Evolutionary conservation across 2,797 vertebrate species (phyloP), one percentile per base, ranked within the genome.

Genomic region (Mastacembelus armatus): DNA sequence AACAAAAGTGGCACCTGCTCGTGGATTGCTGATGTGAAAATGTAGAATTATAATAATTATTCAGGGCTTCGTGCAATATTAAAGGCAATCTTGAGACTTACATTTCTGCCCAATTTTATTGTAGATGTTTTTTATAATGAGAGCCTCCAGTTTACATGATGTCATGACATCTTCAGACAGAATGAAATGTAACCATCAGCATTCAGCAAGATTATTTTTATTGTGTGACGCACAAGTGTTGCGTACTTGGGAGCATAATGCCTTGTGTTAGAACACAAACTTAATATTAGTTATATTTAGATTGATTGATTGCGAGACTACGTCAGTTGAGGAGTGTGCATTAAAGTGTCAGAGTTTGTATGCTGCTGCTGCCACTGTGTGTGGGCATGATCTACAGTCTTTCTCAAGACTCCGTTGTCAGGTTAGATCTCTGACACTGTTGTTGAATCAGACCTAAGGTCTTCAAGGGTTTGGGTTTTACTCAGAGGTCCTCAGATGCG

Each of bases 211-310:
- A 33, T 38, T 73, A 68, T 71, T 78, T 76, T 66, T 51, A 22
- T 22, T 21, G 19, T 58, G 40, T 82, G 76, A 80, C 56, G 61
- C 71, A 71, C 21, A 10, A 49, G 50, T 50, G 18, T 59, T 63
- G 35, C 32, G 40, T 35, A 42, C 52, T 44, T 10, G n/a, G 11
- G 16, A 30, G 16, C 24, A 39, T 42, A 36, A 71, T 30, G 58
- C 45, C 66, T 61, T 65, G 65, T 55, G 38, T 33, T 38, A 3
- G 12, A 47, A 29, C 19, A 24, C 29, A 66, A 68, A 60, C n/a
- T 68, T 77, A 26, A 70, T 65, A 39, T 56, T 33, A 49, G 58
- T 61, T 80, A 77, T 58, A 65, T 61, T 66, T 47, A 59, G 61
- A 33, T 16, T 71, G 33, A 75, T 77, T 47, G 66, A 49, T 21